Conservation (phyloP, 2,797 vertebrate species). For the Garrulus glandarius region DNA sequence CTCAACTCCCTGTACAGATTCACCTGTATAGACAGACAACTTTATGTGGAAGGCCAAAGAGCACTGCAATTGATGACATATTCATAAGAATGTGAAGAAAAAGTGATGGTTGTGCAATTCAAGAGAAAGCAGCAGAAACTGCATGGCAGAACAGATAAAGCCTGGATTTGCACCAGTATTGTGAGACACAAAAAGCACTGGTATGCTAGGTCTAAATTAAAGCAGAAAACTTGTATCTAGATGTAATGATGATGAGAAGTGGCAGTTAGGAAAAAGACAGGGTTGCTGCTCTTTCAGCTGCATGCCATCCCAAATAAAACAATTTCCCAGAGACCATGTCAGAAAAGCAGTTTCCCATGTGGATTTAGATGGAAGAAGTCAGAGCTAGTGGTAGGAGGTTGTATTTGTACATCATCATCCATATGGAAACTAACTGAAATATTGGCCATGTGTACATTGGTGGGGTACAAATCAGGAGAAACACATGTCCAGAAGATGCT, state of each 20-base stretch:
- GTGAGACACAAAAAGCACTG: background rate
- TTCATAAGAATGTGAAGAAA: background rate
- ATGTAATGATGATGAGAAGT: background rate
- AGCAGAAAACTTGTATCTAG: background rate
- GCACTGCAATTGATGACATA: background rate
- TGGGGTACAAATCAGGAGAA: background rate
- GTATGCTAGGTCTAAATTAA: background rate
- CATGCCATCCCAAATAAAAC: background rate
- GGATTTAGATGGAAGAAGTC: background rate
- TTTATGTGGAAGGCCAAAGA: background rate
- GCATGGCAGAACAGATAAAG: background rate
- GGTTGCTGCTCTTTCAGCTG: background rate
- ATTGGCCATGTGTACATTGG: background rate
- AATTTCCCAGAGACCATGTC: background rate
- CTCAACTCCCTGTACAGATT: background rate
- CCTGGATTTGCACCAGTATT: background rate
- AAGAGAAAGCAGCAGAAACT: background rate
- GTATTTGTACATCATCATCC: background rate
- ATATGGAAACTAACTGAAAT: background rate
- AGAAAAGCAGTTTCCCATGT: background rate
- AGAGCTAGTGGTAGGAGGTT: background rate
- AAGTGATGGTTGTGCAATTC: background rate
- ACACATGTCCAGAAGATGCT: background rate
- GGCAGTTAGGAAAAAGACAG: background rate
- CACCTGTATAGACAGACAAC: background rate